Evolutionary conservation across 2,113 vertebrate species (phyloP).

Genomic region (Zapornia atra): DNA sequence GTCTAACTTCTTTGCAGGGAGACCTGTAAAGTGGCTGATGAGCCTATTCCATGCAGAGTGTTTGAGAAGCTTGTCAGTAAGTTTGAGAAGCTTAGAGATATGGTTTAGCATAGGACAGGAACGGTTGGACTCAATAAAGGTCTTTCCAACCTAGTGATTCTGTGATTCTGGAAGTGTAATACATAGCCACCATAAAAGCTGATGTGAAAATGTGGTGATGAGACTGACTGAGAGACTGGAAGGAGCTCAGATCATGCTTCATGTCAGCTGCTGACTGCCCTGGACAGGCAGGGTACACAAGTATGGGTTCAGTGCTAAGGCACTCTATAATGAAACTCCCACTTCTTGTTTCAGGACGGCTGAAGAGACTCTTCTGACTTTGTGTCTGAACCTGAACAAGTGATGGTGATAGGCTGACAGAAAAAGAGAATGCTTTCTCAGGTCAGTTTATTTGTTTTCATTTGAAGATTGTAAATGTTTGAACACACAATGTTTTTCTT

Average conservation of each 20-base stretch:
- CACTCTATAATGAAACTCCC: neutral
- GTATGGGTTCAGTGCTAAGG: neutral
- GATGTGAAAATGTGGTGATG: neutral
- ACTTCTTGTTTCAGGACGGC: neutral
- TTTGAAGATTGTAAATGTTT: neutral
- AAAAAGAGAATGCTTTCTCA: neutral
- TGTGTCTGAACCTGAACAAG: neutral
- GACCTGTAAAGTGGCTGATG: neutral
- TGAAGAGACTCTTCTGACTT: neutral
- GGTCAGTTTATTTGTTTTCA: neutral
- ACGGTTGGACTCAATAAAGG: too few relatives aligned
- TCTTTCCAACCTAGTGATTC: too few relatives aligned
- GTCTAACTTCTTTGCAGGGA: neutral
- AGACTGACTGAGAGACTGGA: neutral
- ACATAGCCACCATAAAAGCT: neutral
- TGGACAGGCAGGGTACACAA: neutral
- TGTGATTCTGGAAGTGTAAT: neutral
- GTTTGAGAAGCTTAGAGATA: too few relatives aligned
- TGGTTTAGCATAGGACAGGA: too few relatives aligned
- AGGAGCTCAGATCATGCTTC: neutral
- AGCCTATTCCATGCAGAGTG: fast-evolving
- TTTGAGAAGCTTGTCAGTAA: neutral
- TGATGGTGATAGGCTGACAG: neutral
- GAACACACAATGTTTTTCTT: neutral
- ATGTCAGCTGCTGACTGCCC: neutral